Evolutionary conservation across 2,797 vertebrate genomes (phyloP).

Genomic region (Heliangelus exortis): DNA sequence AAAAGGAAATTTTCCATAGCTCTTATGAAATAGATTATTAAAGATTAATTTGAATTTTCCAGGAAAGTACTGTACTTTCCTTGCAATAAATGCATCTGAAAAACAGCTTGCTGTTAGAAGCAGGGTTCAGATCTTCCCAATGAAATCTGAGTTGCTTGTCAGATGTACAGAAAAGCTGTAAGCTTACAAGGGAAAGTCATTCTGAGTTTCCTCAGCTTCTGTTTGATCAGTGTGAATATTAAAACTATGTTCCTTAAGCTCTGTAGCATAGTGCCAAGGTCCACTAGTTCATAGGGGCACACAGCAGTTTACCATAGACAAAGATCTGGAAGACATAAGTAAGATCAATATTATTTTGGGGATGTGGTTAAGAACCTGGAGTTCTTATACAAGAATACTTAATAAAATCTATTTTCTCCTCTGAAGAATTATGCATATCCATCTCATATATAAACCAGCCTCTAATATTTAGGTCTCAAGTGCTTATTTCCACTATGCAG

Average conservation of each 20-base stretch:
- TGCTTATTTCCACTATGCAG: neutral
- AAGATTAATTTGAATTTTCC: neutral
- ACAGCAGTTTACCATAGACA: neutral
- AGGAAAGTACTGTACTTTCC: neutral
- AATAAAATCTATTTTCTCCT: neutral
- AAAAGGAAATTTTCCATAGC: neutral
- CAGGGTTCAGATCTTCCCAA: neutral
- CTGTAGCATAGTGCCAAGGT: neutral
- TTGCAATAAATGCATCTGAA: neutral
- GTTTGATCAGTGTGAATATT: neutral
- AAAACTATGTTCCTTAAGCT: neutral
- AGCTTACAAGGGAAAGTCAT: neutral
- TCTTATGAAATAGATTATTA: neutral
- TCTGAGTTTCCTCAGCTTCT: neutral
- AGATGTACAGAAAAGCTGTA: neutral
- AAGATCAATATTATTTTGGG: neutral
- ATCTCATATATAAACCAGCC: neutral
- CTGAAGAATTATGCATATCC: neutral
- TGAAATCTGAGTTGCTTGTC: neutral
- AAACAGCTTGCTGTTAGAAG: neutral
- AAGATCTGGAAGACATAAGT: neutral
- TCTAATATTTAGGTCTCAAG: neutral
- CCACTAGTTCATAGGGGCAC: neutral
- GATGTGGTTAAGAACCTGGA: neutral
- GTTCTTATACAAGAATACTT: neutral